These are phyloP conservation scores for Lathronympha strigana DNA, from an alignment of 2,888 invertebrate genomes.

Conservation along the genomic window DNA sequence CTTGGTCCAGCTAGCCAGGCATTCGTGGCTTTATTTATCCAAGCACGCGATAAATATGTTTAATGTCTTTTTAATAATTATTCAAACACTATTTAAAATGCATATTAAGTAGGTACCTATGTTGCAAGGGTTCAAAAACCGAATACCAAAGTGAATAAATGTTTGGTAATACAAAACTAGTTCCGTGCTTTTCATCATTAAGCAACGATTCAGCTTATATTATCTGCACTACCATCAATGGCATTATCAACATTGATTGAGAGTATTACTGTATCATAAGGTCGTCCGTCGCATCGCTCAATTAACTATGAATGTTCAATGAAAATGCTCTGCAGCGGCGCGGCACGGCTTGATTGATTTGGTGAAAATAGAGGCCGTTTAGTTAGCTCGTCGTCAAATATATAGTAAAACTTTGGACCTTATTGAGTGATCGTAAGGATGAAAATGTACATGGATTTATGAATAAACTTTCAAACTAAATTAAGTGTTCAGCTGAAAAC, in stretches of 20 bases:
- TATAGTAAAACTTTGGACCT: not conserved
- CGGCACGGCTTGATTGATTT: conserved; percentile 23
- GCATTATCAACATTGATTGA: conserved; percentile 14
- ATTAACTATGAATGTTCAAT: conserved; percentile 27
- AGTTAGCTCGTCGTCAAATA: not conserved
- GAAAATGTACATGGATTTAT: too few relatives aligned
- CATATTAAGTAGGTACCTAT: too few relatives aligned
- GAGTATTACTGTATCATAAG: not conserved
- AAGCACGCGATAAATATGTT: too few relatives aligned
- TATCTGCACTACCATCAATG: not conserved
- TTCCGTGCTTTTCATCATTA: not conserved
- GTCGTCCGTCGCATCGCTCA: conserved; percentile 19
- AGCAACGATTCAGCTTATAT: not conserved
- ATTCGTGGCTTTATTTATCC: too few relatives aligned
- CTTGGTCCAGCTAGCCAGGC: too few relatives aligned
- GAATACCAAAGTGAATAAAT: too few relatives aligned
- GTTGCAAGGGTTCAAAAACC: too few relatives aligned
- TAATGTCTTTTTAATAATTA: too few relatives aligned
- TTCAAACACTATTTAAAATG: too few relatives aligned
- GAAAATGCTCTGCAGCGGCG: conserved; percentile 10
- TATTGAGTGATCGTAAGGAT: not conserved
- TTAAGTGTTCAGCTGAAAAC: too few relatives aligned
- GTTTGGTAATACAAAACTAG: too few relatives aligned
- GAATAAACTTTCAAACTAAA: too few relatives aligned
- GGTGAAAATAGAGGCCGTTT: conserved; percentile 6